Conservation (phyloP, 2,797 vertebrate genomes). For the Lophius americanus region DNA sequence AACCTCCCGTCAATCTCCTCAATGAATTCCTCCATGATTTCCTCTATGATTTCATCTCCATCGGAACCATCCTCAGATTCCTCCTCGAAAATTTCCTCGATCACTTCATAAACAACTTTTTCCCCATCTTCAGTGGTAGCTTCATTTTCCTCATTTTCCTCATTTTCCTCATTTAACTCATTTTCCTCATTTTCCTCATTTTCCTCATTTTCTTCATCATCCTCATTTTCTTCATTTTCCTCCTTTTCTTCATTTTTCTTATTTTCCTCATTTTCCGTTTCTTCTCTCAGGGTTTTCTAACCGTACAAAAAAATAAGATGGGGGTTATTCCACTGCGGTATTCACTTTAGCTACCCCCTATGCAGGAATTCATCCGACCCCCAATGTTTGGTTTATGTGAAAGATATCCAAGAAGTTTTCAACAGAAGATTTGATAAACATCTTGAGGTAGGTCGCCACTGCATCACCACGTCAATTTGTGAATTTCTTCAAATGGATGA, state of each 20-base stretch:
- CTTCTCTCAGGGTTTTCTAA: constrained; percentile 75
- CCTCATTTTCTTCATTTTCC: constrained; percentile 70
- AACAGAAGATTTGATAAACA: too few species aligned
- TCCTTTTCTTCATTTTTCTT: constrained; percentile 58
- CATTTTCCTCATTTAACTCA: too few species aligned
- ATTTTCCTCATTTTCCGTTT: constrained; percentile 68
- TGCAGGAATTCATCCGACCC: too few species aligned
- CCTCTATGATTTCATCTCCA: constrained; percentile 70
- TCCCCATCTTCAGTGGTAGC: constrained; percentile 51
- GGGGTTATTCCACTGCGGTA: not conserved
- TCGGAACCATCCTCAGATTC: constrained; percentile 49
- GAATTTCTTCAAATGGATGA: too few species aligned
- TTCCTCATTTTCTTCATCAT: constrained; percentile 61
- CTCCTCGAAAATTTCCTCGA: constrained; percentile 69
- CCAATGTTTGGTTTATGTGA: too few species aligned
- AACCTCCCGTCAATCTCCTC: constrained; percentile 62
- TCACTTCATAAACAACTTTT: constrained; percentile 67
- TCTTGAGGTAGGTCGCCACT: too few species aligned
- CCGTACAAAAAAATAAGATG: constrained; percentile 40
- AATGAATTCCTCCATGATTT: constrained; percentile 75
- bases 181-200: not conserved
- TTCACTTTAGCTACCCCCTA: not conserved
- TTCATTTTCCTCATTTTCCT: constrained; percentile 66
- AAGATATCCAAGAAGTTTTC: too few species aligned
- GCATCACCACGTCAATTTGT: too few species aligned